A percentile compares a stretch with the other conserved stretches of the same genome.
Conservation (phyloP, 2,113 vertebrate genomes). For the Conger conger region DNA sequence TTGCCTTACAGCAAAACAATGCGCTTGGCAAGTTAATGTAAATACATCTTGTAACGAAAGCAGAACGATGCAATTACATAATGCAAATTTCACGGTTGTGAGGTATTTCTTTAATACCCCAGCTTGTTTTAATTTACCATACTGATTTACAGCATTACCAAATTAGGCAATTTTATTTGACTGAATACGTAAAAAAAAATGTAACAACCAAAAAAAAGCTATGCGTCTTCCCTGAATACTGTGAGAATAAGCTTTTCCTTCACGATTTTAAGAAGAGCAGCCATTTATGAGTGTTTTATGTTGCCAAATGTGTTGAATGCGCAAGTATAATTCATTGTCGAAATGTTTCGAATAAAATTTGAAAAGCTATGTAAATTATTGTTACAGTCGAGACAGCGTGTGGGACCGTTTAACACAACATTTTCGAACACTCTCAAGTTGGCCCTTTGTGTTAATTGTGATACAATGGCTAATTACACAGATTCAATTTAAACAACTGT, state of each 20-base stretch:
- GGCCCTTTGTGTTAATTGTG: slow-evolving; percentile 9
- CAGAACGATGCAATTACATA: neutral
- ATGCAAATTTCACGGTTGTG: neutral
- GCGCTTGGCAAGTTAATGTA: neutral
- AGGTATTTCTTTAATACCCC: neutral
- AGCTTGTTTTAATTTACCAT: neutral
- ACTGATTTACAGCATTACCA: neutral
- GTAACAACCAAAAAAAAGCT: neutral
- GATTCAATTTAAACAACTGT: slow-evolving; percentile 11
- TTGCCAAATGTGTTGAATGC: neutral
- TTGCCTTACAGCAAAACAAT: neutral
- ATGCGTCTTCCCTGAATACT: neutral
- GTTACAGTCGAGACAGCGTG: neutral
- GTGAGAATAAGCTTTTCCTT: neutral
- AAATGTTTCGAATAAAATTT: slow-evolving; percentile 1
- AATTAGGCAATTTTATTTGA: neutral
- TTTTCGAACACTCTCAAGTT: slow-evolving; percentile 9
- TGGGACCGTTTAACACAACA: slow-evolving; percentile 9
- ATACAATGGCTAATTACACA: slow-evolving; percentile 5
- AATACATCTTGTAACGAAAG: neutral
- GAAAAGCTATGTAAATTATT: slow-evolving; percentile 3
- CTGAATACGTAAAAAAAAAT: neutral
- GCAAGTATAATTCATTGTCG: neutral
- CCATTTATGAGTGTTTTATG: neutral
- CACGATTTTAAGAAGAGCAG: neutral